These are phyloP conservation scores for Anoplopoma fimbria DNA, from an alignment of 2,113 vertebrate genomes.

Conservation along the genomic window DNA sequence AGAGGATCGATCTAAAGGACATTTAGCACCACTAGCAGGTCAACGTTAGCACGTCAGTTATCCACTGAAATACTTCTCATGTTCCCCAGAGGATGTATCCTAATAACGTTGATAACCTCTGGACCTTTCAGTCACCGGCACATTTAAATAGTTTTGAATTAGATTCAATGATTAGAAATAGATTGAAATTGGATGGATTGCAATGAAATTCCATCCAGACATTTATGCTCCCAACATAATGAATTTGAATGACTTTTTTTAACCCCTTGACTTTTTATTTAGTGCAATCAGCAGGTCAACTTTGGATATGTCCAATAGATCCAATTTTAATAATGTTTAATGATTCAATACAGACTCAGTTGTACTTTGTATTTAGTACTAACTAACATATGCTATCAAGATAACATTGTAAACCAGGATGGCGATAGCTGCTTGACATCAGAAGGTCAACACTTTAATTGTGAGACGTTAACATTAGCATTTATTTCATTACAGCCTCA, in stretches of 20 bases:
- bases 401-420: neutral
- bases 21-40: neutral
- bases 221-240: too few species aligned
- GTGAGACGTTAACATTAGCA: neutral
- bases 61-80: neutral
- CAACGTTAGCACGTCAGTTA: too few species aligned
- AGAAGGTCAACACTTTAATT: neutral
- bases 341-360: neutral
- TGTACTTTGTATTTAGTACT: too few species aligned
- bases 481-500: neutral
- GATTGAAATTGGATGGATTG: neutral
- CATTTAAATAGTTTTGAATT: too few species aligned
- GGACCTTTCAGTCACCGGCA: too few species aligned
- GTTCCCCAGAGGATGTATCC: too few species aligned
- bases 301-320: neutral
- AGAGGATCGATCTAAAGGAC: neutral
- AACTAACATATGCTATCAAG: neutral
- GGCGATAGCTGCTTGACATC: neutral
- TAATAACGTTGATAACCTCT: too few species aligned
- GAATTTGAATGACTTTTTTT: neutral
- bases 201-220: too few species aligned
- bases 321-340: neutral
- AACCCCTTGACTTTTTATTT: neutral
- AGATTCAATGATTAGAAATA: too few species aligned
- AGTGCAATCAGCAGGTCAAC: neutral